A percentile compares a stretch with the other conserved stretches of the same genome.
Conservation (phyloP, 2,888 invertebrate species). For the Drosophila algonquin region DNA sequence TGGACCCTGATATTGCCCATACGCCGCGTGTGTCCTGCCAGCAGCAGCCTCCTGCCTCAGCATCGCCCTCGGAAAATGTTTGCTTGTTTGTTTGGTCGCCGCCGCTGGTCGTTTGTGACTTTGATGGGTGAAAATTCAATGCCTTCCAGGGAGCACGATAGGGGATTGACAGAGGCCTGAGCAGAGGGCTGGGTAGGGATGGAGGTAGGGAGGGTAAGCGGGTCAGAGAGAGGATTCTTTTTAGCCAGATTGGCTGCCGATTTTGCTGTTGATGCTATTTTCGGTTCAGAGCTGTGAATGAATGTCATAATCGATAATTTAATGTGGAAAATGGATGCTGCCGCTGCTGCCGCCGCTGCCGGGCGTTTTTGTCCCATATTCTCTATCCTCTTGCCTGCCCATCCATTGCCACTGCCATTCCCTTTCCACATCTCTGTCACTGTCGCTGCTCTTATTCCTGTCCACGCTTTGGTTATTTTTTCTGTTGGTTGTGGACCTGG, state of each 20-base stretch:
- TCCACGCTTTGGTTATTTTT: slow-evolving; percentile 10
- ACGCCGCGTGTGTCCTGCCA: slow-evolving; percentile 16
- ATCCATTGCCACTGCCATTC: neutral
- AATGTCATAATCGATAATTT: slow-evolving; percentile 79
- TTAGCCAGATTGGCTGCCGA: slow-evolving; percentile 45
- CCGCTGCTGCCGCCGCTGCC: slow-evolving; percentile 4
- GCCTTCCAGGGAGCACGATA: slow-evolving; percentile 7
- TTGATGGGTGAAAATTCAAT: slow-evolving; percentile 54
- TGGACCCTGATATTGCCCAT: slow-evolving; percentile 42
- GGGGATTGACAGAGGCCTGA: no score
- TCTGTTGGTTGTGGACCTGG: slow-evolving; percentile 32
- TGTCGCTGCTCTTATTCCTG: slow-evolving; percentile 9
- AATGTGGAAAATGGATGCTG: slow-evolving; percentile 65
- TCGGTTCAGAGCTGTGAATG: slow-evolving; percentile 69
- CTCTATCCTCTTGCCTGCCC: neutral
- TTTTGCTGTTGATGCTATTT: slow-evolving; percentile 66
- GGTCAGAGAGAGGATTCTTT: slow-evolving; percentile 24
- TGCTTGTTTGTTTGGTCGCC: slow-evolving; percentile 55
- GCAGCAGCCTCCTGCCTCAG: neutral
- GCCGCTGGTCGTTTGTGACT: slow-evolving; percentile 62
- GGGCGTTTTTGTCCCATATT: slow-evolving; percentile 23
- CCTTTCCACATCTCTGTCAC: slow-evolving; percentile 1
- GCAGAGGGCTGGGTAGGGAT: slow-evolving; percentile 7
- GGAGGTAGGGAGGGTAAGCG: neutral
- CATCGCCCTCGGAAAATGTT: slow-evolving; percentile 28